Base-by-base conservation (phyloP, 2,888 invertebrate genomes). In the Tenthredo livida region DNA sequence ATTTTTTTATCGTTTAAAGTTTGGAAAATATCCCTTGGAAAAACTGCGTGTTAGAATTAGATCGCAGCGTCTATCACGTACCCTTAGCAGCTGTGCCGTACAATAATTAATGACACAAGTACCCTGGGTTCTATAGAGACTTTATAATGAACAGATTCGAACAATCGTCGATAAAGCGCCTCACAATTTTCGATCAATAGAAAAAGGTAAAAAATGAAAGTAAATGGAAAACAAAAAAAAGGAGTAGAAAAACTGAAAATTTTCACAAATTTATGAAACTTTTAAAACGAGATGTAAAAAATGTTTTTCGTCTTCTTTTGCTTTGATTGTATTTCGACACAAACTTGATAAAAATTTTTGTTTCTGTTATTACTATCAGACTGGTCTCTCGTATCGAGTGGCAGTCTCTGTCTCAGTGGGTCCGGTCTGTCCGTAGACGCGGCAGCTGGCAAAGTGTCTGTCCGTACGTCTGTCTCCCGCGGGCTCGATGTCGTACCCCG, bases 371-470 rank as follows among this genome's bases (percentile, higher is more conserved):
- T 72, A 80, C 80, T 29, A 83, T 65, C 67, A 25, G 83, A 83
- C 83, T 83, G 83, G 67, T 58, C 15, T 29, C 70, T 83, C 47
- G 83, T 83, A 67, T 83, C 67, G 43, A 47, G 67, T 43, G 47
- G 47, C 65, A 80, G 80, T 80, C 80, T 61, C 80, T 61, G 80
- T 80, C 61, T 67, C 47, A 47, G 83, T 80, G 80, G 78, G 75
- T 73, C 80, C 70, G 82, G 70, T 67, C 88, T 89, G 88, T 87
- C 85, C 87, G 85, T 86, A 88, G 86, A 88, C 88, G 87, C 89
- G 88, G 88, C 87, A 88, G 87, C 88, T 88, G 87, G 88, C 88
- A 88, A 89, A 89, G 89, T 90, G 90, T 89, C 88, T 88, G 88
- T 85, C 85, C 85, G 87, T 87, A 86, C 85, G 88, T 87, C 84